Conservation (phyloP, 2,797 vertebrate species). For the Myotis myotis region DNA sequence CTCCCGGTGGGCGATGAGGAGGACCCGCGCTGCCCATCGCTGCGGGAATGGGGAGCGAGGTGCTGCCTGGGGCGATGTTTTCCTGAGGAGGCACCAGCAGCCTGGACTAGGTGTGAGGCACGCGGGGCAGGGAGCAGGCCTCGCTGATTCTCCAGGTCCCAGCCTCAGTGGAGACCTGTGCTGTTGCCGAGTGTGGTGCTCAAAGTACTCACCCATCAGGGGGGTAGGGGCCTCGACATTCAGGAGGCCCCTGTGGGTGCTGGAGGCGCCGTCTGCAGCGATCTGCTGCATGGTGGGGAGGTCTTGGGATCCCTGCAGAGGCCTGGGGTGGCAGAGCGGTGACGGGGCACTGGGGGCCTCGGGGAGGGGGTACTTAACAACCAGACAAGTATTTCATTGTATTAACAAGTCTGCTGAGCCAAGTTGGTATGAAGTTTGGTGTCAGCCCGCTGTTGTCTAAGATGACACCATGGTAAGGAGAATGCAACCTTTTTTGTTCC, state of each 20-base stretch:
- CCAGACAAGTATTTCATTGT: neutral
- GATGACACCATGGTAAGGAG: neutral
- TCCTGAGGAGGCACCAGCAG: neutral
- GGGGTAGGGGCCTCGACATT: accelerated
- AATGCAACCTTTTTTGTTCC: accelerated
- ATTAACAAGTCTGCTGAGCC: neutral
- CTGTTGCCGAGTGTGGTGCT: neutral
- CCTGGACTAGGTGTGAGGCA: neutral
- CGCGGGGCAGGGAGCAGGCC: too few relatives aligned
- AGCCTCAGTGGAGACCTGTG: neutral
- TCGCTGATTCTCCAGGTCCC: neutral
- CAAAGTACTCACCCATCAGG: accelerated
- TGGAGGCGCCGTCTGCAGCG: neutral
- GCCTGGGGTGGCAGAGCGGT: neutral
- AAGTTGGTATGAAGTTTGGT: accelerated
- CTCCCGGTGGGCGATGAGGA: neutral
- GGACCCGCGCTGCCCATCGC: too few relatives aligned
- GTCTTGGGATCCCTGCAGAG: neutral
- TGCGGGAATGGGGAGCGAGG: accelerated
- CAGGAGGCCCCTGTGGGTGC: neutral
- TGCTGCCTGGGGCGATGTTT: neutral
- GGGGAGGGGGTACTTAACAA: neutral
- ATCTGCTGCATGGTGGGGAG: neutral
- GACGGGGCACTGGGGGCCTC: neutral
- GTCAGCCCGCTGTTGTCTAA: accelerated